Percentiles rank a stretch among this genome's conserved stretches.
phyloP scores from a whole-genome alignment of 2,113 vertebrate species.

The Phaetusa simplex region DNA sequence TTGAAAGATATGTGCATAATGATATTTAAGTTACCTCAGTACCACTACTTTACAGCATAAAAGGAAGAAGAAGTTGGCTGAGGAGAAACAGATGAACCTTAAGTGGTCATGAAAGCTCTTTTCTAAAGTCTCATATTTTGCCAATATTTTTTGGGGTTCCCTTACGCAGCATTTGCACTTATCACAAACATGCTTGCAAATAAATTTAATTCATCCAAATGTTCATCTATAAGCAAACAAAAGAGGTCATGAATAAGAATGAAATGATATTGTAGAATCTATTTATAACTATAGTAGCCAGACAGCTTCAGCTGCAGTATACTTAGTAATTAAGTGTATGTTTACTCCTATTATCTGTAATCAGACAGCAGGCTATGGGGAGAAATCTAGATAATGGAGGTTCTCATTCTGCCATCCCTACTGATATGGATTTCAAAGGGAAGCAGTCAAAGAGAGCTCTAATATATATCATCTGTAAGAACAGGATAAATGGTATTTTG shows the following conservation, averaged over 20 bases:
- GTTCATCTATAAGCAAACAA: constrained; percentile 9
- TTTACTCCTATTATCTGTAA: constrained; percentile 10
- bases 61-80: background rate
- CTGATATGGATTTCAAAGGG: background rate
- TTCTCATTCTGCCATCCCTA: background rate
- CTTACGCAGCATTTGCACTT: background rate
- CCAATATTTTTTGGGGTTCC: background rate
- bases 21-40: background rate
- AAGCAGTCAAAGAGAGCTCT: background rate
- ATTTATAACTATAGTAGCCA: constrained; percentile 1
- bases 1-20: background rate
- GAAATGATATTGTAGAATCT: background rate
- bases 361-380: background rate
- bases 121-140: background rate
- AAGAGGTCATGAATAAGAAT: background rate
- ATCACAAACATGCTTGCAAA: background rate
- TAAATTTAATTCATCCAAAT: background rate
- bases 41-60: background rate
- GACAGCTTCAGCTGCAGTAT: background rate
- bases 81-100: background rate
- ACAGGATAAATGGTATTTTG: background rate
- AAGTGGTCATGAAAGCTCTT: background rate
- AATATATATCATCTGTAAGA: fast-evolving
- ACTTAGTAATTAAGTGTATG: background rate
- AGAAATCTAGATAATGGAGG: background rate